Base-by-base conservation (phyloP, 2,113 vertebrate species). In the Anser brachyrhynchus region DNA sequence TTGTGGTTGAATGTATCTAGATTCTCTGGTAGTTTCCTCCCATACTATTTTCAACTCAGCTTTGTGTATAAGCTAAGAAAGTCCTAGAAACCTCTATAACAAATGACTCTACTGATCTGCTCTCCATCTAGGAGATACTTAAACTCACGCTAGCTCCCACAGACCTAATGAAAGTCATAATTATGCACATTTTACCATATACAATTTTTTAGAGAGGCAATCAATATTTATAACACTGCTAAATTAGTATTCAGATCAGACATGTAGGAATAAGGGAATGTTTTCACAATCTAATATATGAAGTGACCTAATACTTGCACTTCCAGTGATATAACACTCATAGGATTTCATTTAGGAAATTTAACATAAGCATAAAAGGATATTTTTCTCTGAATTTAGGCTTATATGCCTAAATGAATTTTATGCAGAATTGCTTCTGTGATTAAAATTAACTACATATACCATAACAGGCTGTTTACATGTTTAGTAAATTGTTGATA, bases 351-450 rank as follows among this genome's bases (percentile, higher is more conserved):
- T 22, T 57, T 13, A n/a, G 26, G 20, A 54, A 80, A 58, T 43
- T 29, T 51, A 93, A 73, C 11, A 25, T 2, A 43, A 44, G 16
- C 0, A 0, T 16, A 51, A 55, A 66, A 86, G 4, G 5, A 28
- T 20, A 15, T 5, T 22, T 46, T 46, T 61, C 33, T 83, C 75
- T 58, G 23, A 78, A n/a, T 54, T 58, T 52, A 88, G 19, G 39
- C 22, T 54, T 28, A 44, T n/a, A 3, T n/a, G 13, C 18, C n/a
- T 44, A 66, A 41, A 72, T 18, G 5, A 54, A 31, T 33, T 19
- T 70, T 49, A 33, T 31, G 58, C 23, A 58, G 23, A 83, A 88
- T 16, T 62, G 22, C 26, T 80, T 12, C 66, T 70, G 26, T 21
- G 15, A 71, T 57, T 82, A 49, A 92, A 85, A 87, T 57, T 43